These are phyloP conservation scores for Axea sp. DNA, from an alignment of 2,888 invertebrate species.

Conservation along the genomic window DNA sequence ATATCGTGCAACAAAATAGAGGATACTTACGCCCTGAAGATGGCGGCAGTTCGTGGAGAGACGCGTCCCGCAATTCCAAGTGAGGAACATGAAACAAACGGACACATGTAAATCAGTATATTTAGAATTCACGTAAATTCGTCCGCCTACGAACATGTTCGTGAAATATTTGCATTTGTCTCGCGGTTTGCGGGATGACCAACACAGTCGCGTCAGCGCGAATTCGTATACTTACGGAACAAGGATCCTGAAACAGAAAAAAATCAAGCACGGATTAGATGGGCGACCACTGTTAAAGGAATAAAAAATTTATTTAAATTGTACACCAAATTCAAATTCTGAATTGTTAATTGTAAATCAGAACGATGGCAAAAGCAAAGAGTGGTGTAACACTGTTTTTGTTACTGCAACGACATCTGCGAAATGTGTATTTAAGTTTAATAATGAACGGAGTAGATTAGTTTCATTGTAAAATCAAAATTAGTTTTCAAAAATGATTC, in stretches of 20 bases:
- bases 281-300: no score
- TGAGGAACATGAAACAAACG: conserved; percentile 63
- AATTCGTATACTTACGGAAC: conserved; percentile 76
- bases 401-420: no score
- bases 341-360: no score
- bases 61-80: conserved; percentile 51
- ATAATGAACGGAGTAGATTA: no score
- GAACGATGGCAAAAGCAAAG: no score
- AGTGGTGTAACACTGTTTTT: no score
- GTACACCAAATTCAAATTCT: no score
- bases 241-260: conserved; percentile 78
- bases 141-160: conserved; percentile 59
- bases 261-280: conserved; percentile 21
- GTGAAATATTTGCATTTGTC: conserved; percentile 59
- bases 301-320: no score
- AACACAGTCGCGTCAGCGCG: no score
- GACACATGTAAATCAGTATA: conserved; percentile 61
- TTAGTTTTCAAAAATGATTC: no score
- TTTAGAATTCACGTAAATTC: conserved; percentile 65
- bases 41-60: conserved; percentile 43
- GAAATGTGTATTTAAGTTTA: no score
- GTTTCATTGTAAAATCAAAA: no score
- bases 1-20: conserved; percentile 40
- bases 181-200: conserved; percentile 39
- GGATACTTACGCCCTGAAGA: conserved; percentile 70